phyloP scores from a whole-genome alignment of 2,113 vertebrate genomes.

The Leptocoma aspasia region DNA sequence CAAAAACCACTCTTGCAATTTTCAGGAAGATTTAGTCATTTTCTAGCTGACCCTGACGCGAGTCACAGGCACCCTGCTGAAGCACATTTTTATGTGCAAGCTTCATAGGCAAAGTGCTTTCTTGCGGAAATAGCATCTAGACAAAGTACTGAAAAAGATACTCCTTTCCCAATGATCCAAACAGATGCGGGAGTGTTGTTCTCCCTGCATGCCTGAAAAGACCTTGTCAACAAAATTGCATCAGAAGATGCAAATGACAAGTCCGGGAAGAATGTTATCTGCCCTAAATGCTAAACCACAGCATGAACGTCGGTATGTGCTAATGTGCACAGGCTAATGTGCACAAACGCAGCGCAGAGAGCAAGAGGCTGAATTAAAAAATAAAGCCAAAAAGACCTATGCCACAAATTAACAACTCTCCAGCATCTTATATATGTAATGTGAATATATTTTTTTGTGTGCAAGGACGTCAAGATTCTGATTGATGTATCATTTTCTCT shows the following conservation, averaged over 20 bases:
- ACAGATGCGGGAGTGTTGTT: background rate
- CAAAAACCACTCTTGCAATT: background rate
- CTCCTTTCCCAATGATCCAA: background rate
- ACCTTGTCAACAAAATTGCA: conserved; percentile 23
- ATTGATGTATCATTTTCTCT: background rate
- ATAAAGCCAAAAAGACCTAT: background rate
- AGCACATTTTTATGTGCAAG: background rate
- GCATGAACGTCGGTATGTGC: background rate
- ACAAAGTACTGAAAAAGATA: background rate
- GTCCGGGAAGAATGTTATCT: background rate
- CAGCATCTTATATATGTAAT: background rate
- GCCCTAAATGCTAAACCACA: background rate
- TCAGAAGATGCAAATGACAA: background rate
- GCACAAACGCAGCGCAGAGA: background rate
- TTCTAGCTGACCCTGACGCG: background rate
- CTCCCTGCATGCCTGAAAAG: background rate
- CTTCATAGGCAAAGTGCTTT: background rate
- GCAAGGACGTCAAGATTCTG: background rate
- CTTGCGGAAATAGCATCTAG: background rate
- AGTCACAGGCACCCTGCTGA: background rate
- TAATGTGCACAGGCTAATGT: background rate
- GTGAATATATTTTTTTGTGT: background rate
- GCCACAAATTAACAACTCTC: background rate
- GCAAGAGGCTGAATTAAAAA: background rate
- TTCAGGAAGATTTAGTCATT: background rate